Base-by-base conservation (phyloP, 1,140 invertebrate species). In the Magallana angulata region DNA sequence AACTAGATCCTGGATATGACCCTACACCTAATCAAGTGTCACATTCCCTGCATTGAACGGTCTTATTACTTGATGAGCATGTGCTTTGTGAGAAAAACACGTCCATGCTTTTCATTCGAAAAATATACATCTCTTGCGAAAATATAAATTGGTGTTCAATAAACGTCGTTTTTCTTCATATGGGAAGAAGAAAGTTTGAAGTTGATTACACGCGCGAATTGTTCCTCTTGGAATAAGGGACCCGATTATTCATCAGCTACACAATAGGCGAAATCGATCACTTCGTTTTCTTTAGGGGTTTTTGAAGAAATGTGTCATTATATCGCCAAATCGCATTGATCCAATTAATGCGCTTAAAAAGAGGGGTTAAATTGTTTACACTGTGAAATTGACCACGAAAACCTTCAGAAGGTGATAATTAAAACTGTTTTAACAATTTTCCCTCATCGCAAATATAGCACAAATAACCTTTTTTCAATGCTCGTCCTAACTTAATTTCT, bases 401-500 rank as follows among this genome's bases (percentile, higher is more conserved):
- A 76, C 68, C 36, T 24, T 30, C 18, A 5, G 36, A 12, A 76
- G 68, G 68, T 76, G 68, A 76, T 76, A 76, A 76, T 76, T 76
- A 76, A 76, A 76, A 24, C 68, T 76, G 24, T 76, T 30, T 76
- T 76, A 24, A 76, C 68, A 30, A 76, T 76, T 76, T 76, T 30
- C 36, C 68, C 24, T 11, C 24, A 76, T 30, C 68, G 24, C 68
- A 76, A 76, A 36, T 30, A 76, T 24, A 76, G 68, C 68, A 76
- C 68, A 76, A 76, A 76, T 76, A 76, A 76, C 68, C 68, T 76
- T 30, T 9, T 76, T 76, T 30, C 36, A 36, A 36, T 30, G 24
- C 68, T 76, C 30, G 36, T 76, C 36, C 68, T 76, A 76, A 76
- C 68, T 76, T 76, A 76, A 76, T 76, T 76, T 76, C 36, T 76